These are phyloP conservation scores for Amblyopsis hoosieri DNA, from an alignment of 2,797 vertebrate genomes.

Conservation along the genomic window DNA sequence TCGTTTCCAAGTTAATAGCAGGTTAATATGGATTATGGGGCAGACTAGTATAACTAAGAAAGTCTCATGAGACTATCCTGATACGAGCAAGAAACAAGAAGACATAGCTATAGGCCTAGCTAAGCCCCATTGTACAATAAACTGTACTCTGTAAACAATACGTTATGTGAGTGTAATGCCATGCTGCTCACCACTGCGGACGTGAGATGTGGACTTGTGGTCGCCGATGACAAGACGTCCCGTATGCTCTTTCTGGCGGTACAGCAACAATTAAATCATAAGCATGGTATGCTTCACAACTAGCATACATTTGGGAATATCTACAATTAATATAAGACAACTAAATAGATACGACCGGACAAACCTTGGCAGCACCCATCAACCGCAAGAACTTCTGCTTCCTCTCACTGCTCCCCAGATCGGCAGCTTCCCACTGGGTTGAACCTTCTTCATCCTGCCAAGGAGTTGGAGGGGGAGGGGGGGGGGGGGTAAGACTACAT, in stretches of 20 bases:
- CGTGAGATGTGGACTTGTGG: constrained; percentile 94
- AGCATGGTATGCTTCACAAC: not conserved
- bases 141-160: constrained; percentile 5
- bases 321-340: not conserved
- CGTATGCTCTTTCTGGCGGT: constrained; percentile 88
- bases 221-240: constrained; percentile 95
- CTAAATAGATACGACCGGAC: constrained; percentile 22
- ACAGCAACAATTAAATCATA: not conserved
- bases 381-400: constrained; percentile 94
- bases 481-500: not conserved
- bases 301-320: not conserved
- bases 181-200: constrained; percentile 90
- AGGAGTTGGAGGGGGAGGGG: not conserved
- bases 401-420: constrained; percentile 90
- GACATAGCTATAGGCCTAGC: no score
- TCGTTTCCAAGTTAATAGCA: constrained; percentile 35
- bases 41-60: constrained; percentile 11
- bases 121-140: constrained; percentile 9
- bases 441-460: constrained; percentile 83
- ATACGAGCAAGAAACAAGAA: no score
- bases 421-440: constrained; percentile 88
- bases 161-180: not conserved
- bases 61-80: no score
- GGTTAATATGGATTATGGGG: not conserved
- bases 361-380: constrained; percentile 94